Evolutionary conservation across 2,113 vertebrate species (phyloP).

Genomic region (human (Homo sapiens)): GRCh38 chr15:94581501-94582000

Average conservation of each 20-base stretch:
- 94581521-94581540: background rate
- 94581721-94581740: background rate
- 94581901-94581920: background rate
- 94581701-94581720: background rate
- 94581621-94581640: background rate
- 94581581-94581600: background rate
- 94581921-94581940: background rate
- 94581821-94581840: background rate
- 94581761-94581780: background rate
- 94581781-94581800: accelerated
- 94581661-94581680: background rate
- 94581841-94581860: accelerated
- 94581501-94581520: background rate
- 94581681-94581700: background rate
- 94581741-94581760: accelerated
- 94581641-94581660: background rate
- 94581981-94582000: background rate
- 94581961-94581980: background rate
- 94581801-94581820: background rate
- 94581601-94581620: background rate
- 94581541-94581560: background rate
- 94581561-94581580: background rate
- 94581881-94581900: accelerated
- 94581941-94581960: accelerated
- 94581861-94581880: background rate